These are phyloP conservation scores for Candidula unifasciata DNA, from an alignment of 2,888 invertebrate genomes.

Conservation along the genomic window DNA sequence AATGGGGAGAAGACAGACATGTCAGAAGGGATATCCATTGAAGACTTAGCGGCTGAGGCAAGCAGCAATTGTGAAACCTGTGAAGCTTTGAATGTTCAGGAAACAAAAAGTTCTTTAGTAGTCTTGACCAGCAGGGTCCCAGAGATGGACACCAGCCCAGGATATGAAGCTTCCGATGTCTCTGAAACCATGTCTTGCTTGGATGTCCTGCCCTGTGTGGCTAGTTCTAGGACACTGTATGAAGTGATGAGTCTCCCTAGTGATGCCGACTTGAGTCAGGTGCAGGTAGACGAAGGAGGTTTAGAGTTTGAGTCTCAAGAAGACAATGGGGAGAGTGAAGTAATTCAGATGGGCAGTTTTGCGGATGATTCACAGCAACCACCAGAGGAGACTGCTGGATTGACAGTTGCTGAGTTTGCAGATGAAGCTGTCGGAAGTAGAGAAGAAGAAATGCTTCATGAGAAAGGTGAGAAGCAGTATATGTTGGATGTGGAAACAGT, in stretches of 20 bases:
- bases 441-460: neutral
- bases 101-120: too few species aligned
- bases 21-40: neutral
- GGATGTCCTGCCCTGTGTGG: constrained; percentile 2
- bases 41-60: neutral
- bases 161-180: neutral
- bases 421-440: neutral
- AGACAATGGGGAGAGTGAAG: neutral
- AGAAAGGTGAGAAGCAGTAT: neutral
- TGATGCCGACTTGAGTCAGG: constrained; percentile 16
- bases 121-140: neutral
- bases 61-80: too few species aligned
- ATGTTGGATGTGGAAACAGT: neutral
- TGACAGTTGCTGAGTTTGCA: neutral
- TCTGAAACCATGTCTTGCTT: constrained; percentile 14
- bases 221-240: neutral
- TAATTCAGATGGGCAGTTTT: neutral
- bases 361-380: neutral
- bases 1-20: neutral
- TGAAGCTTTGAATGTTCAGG: too few species aligned
- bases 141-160: neutral
- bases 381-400: neutral
- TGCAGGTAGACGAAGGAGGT: constrained; percentile 2
- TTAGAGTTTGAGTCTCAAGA: neutral
- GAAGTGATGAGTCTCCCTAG: neutral